Conservation (phyloP, 2,797 vertebrate genomes). For the Fistularia commersonii region DNA sequence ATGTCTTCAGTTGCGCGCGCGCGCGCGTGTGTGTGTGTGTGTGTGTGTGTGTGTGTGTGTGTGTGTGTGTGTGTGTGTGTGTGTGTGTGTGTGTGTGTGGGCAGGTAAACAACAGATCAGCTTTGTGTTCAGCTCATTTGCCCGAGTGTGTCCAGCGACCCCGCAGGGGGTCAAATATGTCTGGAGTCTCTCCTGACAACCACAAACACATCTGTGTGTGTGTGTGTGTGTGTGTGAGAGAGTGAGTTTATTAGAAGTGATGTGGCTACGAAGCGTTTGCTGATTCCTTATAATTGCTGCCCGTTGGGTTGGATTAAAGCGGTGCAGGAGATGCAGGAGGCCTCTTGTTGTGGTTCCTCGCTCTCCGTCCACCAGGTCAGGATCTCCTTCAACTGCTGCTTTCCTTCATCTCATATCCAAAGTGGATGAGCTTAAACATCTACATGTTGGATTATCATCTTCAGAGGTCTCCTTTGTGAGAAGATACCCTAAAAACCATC, state of each 20-base stretch:
- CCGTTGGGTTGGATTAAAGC: slow-evolving; percentile 74
- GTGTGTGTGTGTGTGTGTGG: background rate
- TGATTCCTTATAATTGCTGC: slow-evolving; percentile 65
- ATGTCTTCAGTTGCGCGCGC: too few species aligned
- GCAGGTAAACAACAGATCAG: too few species aligned
- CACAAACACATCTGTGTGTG: slow-evolving; percentile 31
- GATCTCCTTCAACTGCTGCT: too few species aligned
- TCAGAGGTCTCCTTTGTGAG: too few species aligned
- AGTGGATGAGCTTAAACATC: too few species aligned
- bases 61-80: slow-evolving; percentile 1
- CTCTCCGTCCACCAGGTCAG: too few species aligned
- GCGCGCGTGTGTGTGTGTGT: too few species aligned
- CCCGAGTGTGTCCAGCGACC: slow-evolving; percentile 25
- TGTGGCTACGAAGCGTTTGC: slow-evolving; percentile 57
- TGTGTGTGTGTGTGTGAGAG: slow-evolving; percentile 1
- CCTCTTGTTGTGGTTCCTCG: slow-evolving; percentile 31
- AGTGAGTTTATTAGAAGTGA: slow-evolving; percentile 26
- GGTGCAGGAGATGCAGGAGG: slow-evolving; percentile 50
- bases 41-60: too few species aligned
- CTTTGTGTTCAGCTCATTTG: slow-evolving; percentile 28
- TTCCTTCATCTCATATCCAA: too few species aligned
- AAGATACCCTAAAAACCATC: too few species aligned
- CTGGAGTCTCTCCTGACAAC: slow-evolving; percentile 34
- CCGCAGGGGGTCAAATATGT: slow-evolving; percentile 25
- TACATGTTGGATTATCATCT: too few species aligned